Evolutionary conservation across 2,797 vertebrate genomes (phyloP), one percentile per base, ranked within the genome.

Genomic region (Myotis planiceps): DNA sequence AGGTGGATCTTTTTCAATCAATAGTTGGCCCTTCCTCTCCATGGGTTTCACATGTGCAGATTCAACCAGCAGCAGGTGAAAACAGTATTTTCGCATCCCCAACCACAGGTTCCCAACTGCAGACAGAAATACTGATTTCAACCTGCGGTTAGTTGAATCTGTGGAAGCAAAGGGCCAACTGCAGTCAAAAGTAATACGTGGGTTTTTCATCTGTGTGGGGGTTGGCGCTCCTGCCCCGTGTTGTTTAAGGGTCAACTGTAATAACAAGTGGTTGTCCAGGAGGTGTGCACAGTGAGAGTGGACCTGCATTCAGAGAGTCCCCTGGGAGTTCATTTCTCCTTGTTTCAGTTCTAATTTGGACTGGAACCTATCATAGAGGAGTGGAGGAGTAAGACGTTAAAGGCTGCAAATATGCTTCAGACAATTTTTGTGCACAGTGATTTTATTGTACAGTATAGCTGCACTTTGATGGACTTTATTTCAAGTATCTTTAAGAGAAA

Each of bases 401-500:
- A 14, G 13, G 37, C 32, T 49, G 2, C 68, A 60, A 89, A 58
- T 42, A 37, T 4, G 9, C 79, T 23, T 9, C 66, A 65, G 78
- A 71, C 14, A 4, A 10, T 32, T 37, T 49, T 66, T 63, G 49
- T 68, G 55, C 23, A 47, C 42, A 29, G 13, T 13, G 29, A 58
- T 60, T 92, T 92, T 88, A 93, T 42, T 82, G 25, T 60, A n/a
- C 55, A 32, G 29, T n/a, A 75, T 81, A 16, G 1, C 9, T 45
- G 19, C 9, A 55, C 14, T 75, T 95, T 19, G 34, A 49, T 85
- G n/a, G n/a, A 32, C 25, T 92, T 94, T 76, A 71, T 85, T 86
- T 92, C 55, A 94, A 90, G 47, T 63, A 74, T 51, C 45, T 78
- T 96, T 53, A 79, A 27, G 21, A 84, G 19, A 92, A 82, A 91